Percentiles rank a stretch among this genome's conserved stretches.
Evolutionary conservation across 1,140 invertebrate genomes (phyloP).

Genomic region (Drosophila auraria): DNA sequence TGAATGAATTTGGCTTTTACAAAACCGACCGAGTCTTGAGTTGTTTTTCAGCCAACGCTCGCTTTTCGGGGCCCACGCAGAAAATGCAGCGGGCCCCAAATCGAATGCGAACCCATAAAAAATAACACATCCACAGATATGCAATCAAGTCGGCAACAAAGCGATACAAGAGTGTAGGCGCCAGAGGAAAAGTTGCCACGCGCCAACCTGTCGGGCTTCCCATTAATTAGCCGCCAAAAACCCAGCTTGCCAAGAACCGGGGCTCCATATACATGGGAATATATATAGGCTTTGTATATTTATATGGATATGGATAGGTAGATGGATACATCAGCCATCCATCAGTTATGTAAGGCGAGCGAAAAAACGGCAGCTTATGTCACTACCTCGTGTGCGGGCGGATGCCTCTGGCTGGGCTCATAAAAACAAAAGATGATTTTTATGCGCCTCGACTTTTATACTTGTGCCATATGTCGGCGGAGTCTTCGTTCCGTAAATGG

Average conservation of each 20-base stretch:
- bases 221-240: slow-evolving; percentile 60
- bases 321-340: slow-evolving; percentile 4
- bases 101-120: slow-evolving; percentile 31
- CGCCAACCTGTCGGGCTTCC: slow-evolving; percentile 60
- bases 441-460: slow-evolving; percentile 31
- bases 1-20: slow-evolving; percentile 51
- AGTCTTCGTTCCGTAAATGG: slow-evolving; percentile 43
- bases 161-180: slow-evolving; percentile 21
- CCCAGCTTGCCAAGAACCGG: slow-evolving; percentile 34
- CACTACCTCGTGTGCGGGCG: slow-evolving; percentile 41
- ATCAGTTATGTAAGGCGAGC: slow-evolving; percentile 28
- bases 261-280: neutral
- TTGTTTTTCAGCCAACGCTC: slow-evolving; percentile 59
- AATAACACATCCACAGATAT: slow-evolving; percentile 25
- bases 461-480: slow-evolving; percentile 41
- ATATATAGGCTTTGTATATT: neutral
- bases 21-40: neutral
- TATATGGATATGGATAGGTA: neutral
- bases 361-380: slow-evolving; percentile 54
- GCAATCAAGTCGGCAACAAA: slow-evolving; percentile 20
- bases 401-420: slow-evolving; percentile 27
- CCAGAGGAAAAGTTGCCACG: slow-evolving; percentile 48
- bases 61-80: slow-evolving; percentile 58
- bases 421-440: slow-evolving; percentile 60
- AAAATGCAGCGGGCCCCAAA: slow-evolving; percentile 34